A percentile compares a stretch with the other conserved stretches of the same genome.
These are phyloP conservation scores for Pseudopodoces humilis DNA, from an alignment of 2,113 vertebrate species.

Conservation along the genomic window DNA sequence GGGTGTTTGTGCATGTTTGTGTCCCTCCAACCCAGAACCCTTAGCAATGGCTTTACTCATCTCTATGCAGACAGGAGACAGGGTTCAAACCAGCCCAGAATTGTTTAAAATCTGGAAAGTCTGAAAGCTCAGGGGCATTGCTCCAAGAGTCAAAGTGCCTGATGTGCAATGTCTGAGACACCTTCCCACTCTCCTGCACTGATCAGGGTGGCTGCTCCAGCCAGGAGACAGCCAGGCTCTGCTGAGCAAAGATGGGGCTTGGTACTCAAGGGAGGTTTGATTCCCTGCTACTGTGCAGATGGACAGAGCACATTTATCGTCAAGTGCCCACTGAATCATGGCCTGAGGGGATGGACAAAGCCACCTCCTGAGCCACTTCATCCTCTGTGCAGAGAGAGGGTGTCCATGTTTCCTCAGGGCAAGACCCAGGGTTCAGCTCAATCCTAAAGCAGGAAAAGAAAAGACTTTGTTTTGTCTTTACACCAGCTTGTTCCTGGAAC, in stretches of 20 bases:
- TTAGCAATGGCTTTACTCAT: not conserved
- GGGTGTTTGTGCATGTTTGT: not conserved
- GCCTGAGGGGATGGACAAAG: not conserved
- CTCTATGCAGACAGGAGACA: not conserved
- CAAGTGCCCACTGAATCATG: not conserved
- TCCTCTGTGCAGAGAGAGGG: not conserved
- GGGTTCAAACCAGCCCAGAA: not conserved
- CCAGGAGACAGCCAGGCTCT: not conserved
- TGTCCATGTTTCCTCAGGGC: not conserved
- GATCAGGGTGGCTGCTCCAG: not conserved
- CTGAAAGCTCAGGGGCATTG: not conserved
- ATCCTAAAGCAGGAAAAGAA: not conserved
- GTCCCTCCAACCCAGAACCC: not conserved
- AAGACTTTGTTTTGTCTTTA: not conserved
- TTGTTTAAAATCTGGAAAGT: not conserved
- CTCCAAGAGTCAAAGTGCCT: not conserved
- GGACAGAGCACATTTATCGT: not conserved
- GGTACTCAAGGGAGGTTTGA: not conserved
- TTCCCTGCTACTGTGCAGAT: not conserved
- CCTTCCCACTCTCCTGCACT: not conserved
- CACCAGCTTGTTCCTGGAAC: not conserved
- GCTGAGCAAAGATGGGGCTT: not conserved
- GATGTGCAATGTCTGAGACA: not conserved
- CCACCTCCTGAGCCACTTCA: not conserved
- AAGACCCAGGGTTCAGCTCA: not conserved